A percentile compares a stretch with the other conserved stretches of the same genome.
Conservation (phyloP, 2,797 vertebrate genomes). For the Clarias platycephalus region DNA sequence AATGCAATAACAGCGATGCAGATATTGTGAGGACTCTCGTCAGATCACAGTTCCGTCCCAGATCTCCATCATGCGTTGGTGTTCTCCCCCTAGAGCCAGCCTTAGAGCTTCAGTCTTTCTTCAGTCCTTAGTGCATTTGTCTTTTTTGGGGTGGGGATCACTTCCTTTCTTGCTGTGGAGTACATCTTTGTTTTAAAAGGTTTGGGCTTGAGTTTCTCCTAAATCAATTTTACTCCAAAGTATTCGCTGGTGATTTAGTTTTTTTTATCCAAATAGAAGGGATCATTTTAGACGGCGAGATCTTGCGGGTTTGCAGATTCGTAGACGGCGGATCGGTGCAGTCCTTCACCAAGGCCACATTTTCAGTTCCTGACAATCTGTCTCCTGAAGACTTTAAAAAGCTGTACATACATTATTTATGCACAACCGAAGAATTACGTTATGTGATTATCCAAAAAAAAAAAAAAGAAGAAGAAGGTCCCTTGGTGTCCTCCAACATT, state of each 20-base stretch:
- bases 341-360: conserved; percentile 55
- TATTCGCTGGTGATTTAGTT: background rate
- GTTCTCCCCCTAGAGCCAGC: background rate
- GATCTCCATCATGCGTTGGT: background rate
- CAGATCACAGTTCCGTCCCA: background rate
- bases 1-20: background rate
- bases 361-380: conserved; percentile 78
- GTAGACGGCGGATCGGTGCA: conserved; percentile 58
- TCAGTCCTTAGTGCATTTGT: conserved; percentile 33
- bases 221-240: background rate
- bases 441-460: conserved; percentile 65
- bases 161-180: conserved; percentile 20
- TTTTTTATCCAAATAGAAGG: background rate
- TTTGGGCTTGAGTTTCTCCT: background rate
- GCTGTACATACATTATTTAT: conserved; percentile 70
- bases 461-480: conserved; percentile 54
- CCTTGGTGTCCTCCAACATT: background rate
- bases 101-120: background rate
- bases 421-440: conserved; percentile 62
- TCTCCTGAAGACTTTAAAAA: conserved; percentile 69
- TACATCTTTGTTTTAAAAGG: conserved; percentile 40
- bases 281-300: background rate
- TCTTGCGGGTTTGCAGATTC: background rate
- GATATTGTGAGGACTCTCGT: background rate
- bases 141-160: background rate